Base-by-base conservation (phyloP, 1,140 invertebrate genomes). In the Trissolcus basalis region DNA sequence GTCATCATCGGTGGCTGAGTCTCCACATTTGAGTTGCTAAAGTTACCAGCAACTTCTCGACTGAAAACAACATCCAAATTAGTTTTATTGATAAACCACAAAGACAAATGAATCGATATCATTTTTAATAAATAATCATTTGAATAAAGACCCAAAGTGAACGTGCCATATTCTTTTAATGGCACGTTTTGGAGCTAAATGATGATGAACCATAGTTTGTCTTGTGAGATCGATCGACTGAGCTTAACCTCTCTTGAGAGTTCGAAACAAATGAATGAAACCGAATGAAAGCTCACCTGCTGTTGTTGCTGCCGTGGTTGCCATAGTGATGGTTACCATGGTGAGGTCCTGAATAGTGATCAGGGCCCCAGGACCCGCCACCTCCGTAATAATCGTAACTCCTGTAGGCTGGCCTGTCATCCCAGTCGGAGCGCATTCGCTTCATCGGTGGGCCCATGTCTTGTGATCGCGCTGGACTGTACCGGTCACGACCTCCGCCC, bases 1-100 rank as follows among this genome's bases (percentile, higher is more conserved):
- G 96, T 95, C 92, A 99, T 94, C 95, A 99, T 97, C 0, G 96
- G 93, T 2, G 97, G 95, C 81, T 98, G 96, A 0, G 93, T 94
- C 81, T 93, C 92, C 13, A 90, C 80, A 80, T 86, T 88, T 9
- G 86, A 87, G 58, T 88, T 88, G 50, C 84, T 89, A 77, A 88
- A 88, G 70, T 89, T 88, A 13, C 86, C 83, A 58, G 84, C 83
- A 41, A 84, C 83, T 64, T 88, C 86, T 27, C 87, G 50, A 41
- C 9, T 49, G 13, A 39, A 44, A 45, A 13, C 5, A 50, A 50
- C 15, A 33, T 13, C 4, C 6, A 32, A 48, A 39, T 41, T 33
- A 36, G 9, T 45, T 53, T 36, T 43, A 47, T 32, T 14, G 4
- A 35, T 14, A 13, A 41, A 54, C n/a, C n/a, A n/a, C n/a, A n/a